phyloP scores from a whole-genome alignment of 1,140 invertebrate species.

The Rhyzopertha dominica region DNA sequence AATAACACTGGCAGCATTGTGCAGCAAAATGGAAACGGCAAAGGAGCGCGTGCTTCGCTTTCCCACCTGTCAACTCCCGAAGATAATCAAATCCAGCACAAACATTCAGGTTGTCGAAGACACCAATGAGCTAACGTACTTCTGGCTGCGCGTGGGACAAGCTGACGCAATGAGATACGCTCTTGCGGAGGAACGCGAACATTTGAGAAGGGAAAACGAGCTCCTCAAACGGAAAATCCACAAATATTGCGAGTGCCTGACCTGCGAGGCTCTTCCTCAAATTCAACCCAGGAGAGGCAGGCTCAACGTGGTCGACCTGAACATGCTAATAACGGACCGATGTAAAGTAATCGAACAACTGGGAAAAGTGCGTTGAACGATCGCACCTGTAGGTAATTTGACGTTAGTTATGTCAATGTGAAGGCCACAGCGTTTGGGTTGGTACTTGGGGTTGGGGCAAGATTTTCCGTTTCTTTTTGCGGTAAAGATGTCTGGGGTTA shows the following conservation, averaged over 20 bases:
- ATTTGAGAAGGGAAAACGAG: slow-evolving; percentile 30
- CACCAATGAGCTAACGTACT: slow-evolving; percentile 27
- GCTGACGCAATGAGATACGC: slow-evolving; percentile 26
- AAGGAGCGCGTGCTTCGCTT: slow-evolving; percentile 48
- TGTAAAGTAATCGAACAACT: neutral
- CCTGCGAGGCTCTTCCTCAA: slow-evolving; percentile 17
- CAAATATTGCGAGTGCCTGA: slow-evolving; percentile 30
- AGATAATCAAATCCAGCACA: slow-evolving; percentile 14
- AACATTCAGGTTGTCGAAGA: slow-evolving; percentile 3
- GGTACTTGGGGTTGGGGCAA: too few species aligned
- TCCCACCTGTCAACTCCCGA: slow-evolving; percentile 16
- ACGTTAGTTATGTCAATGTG: too few species aligned
- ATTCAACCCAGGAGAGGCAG: slow-evolving; percentile 3
- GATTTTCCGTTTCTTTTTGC: too few species aligned
- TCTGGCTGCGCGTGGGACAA: slow-evolving; percentile 35
- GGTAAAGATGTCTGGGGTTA: too few species aligned
- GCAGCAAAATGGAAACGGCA: slow-evolving; percentile 54
- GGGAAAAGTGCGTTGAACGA: neutral
- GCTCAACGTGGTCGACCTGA: neutral
- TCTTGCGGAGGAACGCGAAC: slow-evolving; percentile 33
- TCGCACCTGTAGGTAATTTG: neutral
- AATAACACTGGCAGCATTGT: slow-evolving; percentile 49
- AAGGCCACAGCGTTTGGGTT: too few species aligned
- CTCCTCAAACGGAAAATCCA: slow-evolving; percentile 24
- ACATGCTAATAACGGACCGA: neutral